phyloP scores from a whole-genome alignment of 2,888 invertebrate genomes.

The Pediacus dermestoides region DNA sequence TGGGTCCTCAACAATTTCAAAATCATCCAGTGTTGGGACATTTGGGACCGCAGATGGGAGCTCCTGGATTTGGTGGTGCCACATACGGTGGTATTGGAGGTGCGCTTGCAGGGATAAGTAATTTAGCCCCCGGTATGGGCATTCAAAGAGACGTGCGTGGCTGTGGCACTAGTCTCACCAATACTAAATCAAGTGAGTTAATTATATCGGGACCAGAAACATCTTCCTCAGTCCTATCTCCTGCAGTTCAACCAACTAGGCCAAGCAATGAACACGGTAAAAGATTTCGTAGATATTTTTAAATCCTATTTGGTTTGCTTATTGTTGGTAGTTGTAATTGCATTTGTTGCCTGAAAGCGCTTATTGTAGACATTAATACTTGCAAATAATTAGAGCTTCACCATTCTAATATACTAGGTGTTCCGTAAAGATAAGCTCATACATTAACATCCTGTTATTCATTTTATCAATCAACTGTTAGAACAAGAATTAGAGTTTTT shows the following conservation, averaged over 20 bases:
- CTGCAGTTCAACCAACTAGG: constrained; percentile 49
- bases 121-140: constrained; percentile 10
- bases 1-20: constrained; percentile 62
- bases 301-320: no score
- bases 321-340: no score
- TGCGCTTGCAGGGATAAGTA: constrained; percentile 36
- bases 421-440: no score
- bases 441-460: no score
- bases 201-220: constrained; percentile 43
- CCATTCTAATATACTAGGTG: no score
- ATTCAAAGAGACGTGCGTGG: constrained; percentile 45
- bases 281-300: constrained; percentile 24
- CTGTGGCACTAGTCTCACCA: constrained; percentile 14
- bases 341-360: no score
- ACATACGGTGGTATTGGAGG: constrained; percentile 51
- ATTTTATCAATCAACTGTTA: no score
- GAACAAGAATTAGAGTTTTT: no score
- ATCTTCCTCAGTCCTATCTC: constrained; percentile 44
- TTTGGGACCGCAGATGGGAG: constrained; percentile 51
- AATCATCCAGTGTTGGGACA: constrained; percentile 68
- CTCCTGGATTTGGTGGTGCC: constrained; percentile 49
- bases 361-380: no score
- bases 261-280: constrained; percentile 49
- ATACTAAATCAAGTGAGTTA: constrained; percentile 64
- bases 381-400: no score